Percentiles rank a stretch among this genome's conserved stretches.
phyloP scores from a whole-genome alignment of 2,113 vertebrate genomes.

The Orthonyx spaldingii region DNA sequence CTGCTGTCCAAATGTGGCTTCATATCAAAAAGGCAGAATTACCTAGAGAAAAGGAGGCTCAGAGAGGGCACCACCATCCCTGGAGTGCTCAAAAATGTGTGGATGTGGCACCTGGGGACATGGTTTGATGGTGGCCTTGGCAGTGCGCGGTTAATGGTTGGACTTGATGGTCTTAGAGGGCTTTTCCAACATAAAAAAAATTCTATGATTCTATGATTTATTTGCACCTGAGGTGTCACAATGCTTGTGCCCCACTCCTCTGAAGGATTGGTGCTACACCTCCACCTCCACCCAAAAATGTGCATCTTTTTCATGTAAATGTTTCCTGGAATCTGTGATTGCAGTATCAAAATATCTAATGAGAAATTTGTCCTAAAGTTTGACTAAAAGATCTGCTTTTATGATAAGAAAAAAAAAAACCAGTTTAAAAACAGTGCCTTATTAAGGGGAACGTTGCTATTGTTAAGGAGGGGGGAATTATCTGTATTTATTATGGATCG shows the following conservation, averaged over 20 bases:
- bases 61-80: background rate
- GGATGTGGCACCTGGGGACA: background rate
- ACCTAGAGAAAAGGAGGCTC: background rate
- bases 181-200: background rate
- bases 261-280: background rate
- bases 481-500: background rate
- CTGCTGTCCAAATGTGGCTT: background rate
- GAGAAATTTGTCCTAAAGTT: background rate
- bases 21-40: background rate
- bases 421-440: background rate
- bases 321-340: background rate
- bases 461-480: background rate
- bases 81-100: rapidly evolving
- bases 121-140: background rate
- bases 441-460: background rate
- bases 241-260: background rate
- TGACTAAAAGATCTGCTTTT: background rate
- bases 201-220: background rate
- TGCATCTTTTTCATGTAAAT: background rate
- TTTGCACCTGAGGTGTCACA: background rate
- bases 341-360: background rate
- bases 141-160: background rate
- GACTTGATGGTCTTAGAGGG: background rate
- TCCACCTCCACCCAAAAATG: background rate
- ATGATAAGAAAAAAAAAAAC: background rate